These are phyloP conservation scores for Tigriopus californicus DNA, from an alignment of 2,888 invertebrate genomes.

Conservation along the genomic window DNA sequence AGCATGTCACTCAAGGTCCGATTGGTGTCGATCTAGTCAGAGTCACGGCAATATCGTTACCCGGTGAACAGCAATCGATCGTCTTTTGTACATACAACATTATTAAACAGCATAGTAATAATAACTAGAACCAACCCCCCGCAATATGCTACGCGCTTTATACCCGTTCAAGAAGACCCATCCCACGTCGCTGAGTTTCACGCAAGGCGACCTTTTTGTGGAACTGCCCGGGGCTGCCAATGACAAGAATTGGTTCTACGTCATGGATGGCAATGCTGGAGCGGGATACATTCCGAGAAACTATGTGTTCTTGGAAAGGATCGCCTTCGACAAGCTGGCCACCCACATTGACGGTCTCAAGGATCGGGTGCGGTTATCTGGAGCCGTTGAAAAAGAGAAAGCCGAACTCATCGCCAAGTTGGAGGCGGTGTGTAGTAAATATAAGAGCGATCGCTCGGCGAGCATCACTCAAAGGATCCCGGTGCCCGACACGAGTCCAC, in stretches of 20 bases:
- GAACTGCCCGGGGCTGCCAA: neutral
- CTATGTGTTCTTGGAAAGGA: neutral
- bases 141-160: neutral
- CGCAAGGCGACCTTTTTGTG: neutral
- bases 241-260: slow-evolving; percentile 5
- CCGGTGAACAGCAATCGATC: too few relatives aligned
- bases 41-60: too few relatives aligned
- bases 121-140: too few relatives aligned
- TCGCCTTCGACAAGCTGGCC: neutral
- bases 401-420: neutral
- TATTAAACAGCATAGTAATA: too few relatives aligned
- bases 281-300: slow-evolving; percentile 1
- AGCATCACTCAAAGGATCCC: neutral
- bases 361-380: neutral
- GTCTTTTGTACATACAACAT: too few relatives aligned
- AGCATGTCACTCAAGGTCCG: too few relatives aligned
- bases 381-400: neutral
- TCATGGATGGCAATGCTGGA: neutral
- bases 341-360: neutral
- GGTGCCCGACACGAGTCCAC: neutral
- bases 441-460: neutral
- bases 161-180: slow-evolving; percentile 8
- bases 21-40: too few relatives aligned
- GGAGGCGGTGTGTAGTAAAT: too few relatives aligned
- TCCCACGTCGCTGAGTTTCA: neutral